Evolutionary conservation across 2,113 vertebrate species (phyloP).

Genomic region (Motacilla tschutschensis): DNA sequence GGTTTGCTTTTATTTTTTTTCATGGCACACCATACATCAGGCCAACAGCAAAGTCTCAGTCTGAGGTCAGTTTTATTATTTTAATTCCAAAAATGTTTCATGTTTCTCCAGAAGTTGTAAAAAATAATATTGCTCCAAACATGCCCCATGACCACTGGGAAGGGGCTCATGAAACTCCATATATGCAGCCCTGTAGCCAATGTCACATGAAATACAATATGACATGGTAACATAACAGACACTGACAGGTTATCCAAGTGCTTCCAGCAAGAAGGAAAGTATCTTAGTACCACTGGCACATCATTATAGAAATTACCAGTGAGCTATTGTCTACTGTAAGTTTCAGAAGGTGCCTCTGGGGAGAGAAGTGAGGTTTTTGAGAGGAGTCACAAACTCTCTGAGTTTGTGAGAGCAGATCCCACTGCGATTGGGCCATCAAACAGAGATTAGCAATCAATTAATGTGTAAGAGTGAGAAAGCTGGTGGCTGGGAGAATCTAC

Average conservation of each 20-base stretch:
- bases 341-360: constrained; percentile 41
- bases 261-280: constrained; percentile 49
- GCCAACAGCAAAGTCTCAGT: neutral
- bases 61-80: neutral
- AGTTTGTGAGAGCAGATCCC: neutral
- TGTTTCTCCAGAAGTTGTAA: neutral
- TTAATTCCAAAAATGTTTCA: neutral
- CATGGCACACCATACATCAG: neutral
- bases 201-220: constrained; percentile 55
- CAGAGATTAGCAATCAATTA: neutral
- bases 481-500: neutral
- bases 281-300: constrained; percentile 32
- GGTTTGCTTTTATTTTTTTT: neutral
- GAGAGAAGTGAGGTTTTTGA: neutral
- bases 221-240: constrained; percentile 65
- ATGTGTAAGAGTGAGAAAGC: neutral
- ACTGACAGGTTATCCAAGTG: constrained; percentile 59
- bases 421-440: neutral
- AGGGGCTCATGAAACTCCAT: constrained; percentile 24
- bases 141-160: neutral
- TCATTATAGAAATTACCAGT: constrained; percentile 64
- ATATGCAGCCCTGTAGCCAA: constrained; percentile 41
- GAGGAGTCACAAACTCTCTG: neutral
- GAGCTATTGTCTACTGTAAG: constrained; percentile 27
- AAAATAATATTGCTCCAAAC: constrained; percentile 10